A percentile compares a stretch with the other conserved stretches of the same genome.
phyloP scores from a whole-genome alignment of 2,888 invertebrate species.

The Erannis defoliaria region DNA sequence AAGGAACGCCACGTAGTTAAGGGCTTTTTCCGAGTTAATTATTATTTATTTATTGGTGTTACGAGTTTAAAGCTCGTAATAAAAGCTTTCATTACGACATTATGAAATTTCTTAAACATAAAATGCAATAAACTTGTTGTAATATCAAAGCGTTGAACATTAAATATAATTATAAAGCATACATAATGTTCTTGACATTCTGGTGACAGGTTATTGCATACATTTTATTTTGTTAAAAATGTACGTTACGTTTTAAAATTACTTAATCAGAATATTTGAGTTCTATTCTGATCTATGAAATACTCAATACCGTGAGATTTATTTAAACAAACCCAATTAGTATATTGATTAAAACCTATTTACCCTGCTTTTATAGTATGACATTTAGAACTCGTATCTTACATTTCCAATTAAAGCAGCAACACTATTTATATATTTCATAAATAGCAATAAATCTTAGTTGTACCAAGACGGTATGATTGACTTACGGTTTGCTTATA shows the following conservation, averaged over 20 bases:
- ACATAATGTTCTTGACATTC: no score
- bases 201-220: no score
- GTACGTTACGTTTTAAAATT: no score
- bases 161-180: no score
- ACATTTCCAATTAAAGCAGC: background rate
- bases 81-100: background rate
- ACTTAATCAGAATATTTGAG: no score
- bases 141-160: background rate
- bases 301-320: no score
- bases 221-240: no score
- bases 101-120: constrained; percentile 1
- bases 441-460: constrained; percentile 33
- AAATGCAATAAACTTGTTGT: background rate
- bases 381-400: background rate
- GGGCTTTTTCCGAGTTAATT: background rate
- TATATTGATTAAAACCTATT: no score
- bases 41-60: background rate
- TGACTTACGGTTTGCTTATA: constrained; percentile 37
- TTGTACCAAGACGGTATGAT: constrained; percentile 22
- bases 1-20: no score
- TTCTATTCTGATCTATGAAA: no score
- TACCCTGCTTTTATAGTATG: background rate
- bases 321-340: no score
- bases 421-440: constrained; percentile 1
- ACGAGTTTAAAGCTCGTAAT: constrained; percentile 4